Evolutionary conservation across 92 coral and sea anemone genomes (phyloP).

Genomic region (Porites rus): DNA sequence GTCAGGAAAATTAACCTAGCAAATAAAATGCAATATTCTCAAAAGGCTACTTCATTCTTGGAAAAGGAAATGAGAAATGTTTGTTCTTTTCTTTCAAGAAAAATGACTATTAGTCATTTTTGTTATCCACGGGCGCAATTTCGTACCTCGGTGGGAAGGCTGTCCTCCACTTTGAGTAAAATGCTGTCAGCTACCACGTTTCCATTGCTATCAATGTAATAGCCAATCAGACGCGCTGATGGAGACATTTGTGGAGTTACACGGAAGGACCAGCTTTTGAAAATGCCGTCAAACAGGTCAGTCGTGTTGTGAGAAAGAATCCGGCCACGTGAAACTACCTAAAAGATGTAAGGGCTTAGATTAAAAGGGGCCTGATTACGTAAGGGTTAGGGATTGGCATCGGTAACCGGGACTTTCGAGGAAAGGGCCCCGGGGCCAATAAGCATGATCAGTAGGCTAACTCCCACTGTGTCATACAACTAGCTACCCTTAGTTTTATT

Average conservation of each 20-base stretch:
- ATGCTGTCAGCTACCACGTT: constrained; percentile 87
- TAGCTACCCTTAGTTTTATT: too few species aligned
- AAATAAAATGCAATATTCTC: background rate
- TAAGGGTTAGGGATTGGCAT: too few species aligned
- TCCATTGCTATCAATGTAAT: constrained; percentile 61
- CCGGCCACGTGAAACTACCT: constrained; percentile 89
- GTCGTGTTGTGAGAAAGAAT: constrained; percentile 74
- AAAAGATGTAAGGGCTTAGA: background rate
- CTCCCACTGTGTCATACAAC: too few species aligned
- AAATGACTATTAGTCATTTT: background rate
- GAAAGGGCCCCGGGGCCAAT: too few species aligned
- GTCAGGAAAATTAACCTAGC: constrained; percentile 33
- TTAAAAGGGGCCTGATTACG: background rate
- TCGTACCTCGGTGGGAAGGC: constrained; percentile 79
- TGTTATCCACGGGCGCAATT: background rate
- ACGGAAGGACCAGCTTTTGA: constrained; percentile 80
- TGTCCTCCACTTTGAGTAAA: constrained; percentile 75
- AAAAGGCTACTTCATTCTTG: too few species aligned
- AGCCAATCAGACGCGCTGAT: constrained; percentile 91
- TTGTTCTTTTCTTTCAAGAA: background rate
- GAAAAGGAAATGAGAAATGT: background rate
- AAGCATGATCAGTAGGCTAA: too few species aligned
- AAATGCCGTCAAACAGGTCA: constrained; percentile 69
- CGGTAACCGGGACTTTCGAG: too few species aligned
- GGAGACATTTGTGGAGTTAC: constrained; percentile 88